phyloP scores from a whole-genome alignment of 2,113 vertebrate species.

The Trichomycterus rosablanca region DNA sequence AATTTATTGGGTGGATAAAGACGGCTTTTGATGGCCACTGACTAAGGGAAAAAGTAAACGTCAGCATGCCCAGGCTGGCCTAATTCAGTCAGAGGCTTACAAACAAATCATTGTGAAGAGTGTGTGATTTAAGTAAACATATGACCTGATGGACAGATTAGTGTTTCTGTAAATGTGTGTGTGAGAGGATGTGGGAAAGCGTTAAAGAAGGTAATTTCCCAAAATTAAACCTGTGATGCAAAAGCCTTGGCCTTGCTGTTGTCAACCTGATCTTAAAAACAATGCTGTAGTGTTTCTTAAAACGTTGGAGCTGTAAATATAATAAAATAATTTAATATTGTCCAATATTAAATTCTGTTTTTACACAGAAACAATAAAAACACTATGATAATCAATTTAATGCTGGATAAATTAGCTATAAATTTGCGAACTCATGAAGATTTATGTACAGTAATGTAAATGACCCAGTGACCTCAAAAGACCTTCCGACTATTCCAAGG shows the following conservation, averaged over 20 bases:
- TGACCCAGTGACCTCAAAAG: no score
- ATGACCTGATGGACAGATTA: constrained; percentile 33
- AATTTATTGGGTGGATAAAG: constrained; percentile 32
- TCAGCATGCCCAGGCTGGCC: constrained; percentile 19
- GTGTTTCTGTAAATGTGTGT: constrained; percentile 6
- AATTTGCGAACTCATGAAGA: no score
- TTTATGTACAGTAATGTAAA: no score
- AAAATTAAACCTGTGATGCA: constrained; percentile 5
- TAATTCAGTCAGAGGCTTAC: constrained; percentile 45
- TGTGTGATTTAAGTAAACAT: constrained; percentile 46
- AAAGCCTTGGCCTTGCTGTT: neutral
- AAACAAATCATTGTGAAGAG: constrained; percentile 44
- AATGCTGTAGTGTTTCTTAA: no score
- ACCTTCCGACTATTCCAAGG: no score
- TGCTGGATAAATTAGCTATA: no score
- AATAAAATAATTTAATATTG: no score
- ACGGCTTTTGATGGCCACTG: constrained; percentile 37
- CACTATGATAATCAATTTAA: no score
- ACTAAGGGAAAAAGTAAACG: constrained; percentile 39
- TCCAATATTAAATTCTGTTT: no score
- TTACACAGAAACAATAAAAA: no score
- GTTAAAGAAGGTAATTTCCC: neutral
- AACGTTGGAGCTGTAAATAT: neutral
- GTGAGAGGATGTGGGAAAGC: neutral
- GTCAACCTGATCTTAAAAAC: neutral